Evolutionary conservation across 2,113 vertebrate genomes (phyloP).

Genomic region (Emydura subglobosa): DNA sequence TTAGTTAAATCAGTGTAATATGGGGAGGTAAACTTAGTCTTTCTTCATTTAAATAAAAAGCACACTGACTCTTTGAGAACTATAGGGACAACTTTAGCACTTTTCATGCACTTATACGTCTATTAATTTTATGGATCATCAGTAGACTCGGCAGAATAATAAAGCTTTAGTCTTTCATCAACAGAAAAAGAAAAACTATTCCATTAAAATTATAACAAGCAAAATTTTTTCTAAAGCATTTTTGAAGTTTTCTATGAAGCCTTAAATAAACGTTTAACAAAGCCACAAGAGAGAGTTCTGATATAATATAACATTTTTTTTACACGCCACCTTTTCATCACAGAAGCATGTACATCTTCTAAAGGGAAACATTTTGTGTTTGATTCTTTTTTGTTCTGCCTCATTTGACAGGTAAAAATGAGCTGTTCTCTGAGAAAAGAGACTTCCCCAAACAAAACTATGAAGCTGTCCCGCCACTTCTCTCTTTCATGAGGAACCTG

Average conservation of each 20-base stretch:
- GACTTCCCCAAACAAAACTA: background rate
- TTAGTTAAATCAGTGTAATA: background rate
- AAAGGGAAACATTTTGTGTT: background rate
- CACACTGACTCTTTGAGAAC: background rate
- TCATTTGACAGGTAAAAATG: constrained; percentile 12
- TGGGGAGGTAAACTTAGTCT: background rate
- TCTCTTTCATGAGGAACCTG: constrained; percentile 2
- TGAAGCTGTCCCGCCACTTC: constrained; percentile 18
- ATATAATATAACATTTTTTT: too few relatives aligned
- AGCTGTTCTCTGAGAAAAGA: constrained; percentile 14
- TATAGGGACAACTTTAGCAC: background rate
- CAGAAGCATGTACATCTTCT: background rate
- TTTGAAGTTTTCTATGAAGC: background rate
- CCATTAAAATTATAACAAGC: background rate
- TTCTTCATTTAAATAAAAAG: background rate
- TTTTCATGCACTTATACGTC: background rate
- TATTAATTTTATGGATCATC: background rate
- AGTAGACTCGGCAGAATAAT: background rate
- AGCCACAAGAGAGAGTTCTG: background rate
- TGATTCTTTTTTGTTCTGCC: background rate
- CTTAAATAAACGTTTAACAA: background rate
- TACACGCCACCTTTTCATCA: background rate
- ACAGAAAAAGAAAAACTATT: background rate
- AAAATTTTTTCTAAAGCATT: background rate
- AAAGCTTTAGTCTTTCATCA: background rate